Base-by-base conservation (phyloP, 2,113 vertebrate species). In the Laticauda laticaudata region DNA sequence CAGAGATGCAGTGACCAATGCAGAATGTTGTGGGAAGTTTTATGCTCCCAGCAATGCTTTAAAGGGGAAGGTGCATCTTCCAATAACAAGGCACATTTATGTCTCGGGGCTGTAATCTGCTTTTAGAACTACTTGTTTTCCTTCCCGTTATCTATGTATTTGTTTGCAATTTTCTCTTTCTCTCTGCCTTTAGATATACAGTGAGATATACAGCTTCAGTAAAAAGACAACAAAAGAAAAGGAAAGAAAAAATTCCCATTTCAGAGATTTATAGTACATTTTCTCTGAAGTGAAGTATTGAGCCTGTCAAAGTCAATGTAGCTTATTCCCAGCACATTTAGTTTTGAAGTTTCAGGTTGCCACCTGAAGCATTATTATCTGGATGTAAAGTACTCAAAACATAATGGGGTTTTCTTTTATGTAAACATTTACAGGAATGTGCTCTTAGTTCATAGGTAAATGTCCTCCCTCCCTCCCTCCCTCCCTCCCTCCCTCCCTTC, bases 1-100 rank as follows among this genome's bases (percentile, higher is more conserved):
- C 94, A 97, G 97, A 96, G 96, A 97, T 96, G 90, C 96, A 96
- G 97, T 98, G 98, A 98, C 98, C 98, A 97, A 96, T 95, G 95
- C 95, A 96, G 95, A 93, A 96, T 97, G 95, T 96, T 95, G 88
- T 96, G 95, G 96, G 93, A 97, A 97, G 94, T 97, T 97, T 97
- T 96, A 97, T 96, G 96, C 94, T 94, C 95, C 95, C 90, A 92
- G 88, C 96, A 96, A 93, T 94, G 93, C 93, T 97, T 97, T 88
- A 91, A 96, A 86, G 93, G 89, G 91, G 94, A 96, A 97, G 87
- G 92, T 94, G 7, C 94, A 94, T 0, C 3, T 97, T 97, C 96
- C 91, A 97, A 92, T 95, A 97, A 96, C 92, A 93, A 95, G 93
- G 93, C 94, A 92, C 96, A 93, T 95, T 96, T 93, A 94, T 95